phyloP scores from a whole-genome alignment of 2,113 vertebrate genomes.

The Cebus imitator region DNA sequence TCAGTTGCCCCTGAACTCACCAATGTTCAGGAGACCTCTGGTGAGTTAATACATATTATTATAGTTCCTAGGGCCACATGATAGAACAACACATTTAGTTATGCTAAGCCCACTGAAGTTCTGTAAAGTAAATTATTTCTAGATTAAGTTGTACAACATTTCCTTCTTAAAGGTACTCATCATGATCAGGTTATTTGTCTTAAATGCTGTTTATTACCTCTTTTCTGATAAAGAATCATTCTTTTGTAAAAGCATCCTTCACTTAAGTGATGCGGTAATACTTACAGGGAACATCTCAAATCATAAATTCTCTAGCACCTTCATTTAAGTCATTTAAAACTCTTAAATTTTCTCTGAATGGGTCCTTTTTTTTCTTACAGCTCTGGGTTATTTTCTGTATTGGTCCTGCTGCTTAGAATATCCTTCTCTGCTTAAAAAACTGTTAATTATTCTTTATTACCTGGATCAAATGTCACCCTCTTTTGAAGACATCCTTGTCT shows the following conservation, averaged over 20 bases:
- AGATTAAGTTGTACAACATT: background rate
- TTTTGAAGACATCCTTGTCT: background rate
- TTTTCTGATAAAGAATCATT: background rate
- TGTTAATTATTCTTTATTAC: background rate
- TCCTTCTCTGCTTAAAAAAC: background rate
- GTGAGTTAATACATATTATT: background rate
- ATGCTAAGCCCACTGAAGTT: background rate
- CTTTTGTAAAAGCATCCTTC: background rate
- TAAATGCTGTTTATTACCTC: background rate
- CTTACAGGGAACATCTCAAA: background rate
- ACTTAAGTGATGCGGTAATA: background rate
- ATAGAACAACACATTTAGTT: background rate
- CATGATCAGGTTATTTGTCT: background rate
- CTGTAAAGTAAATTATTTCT: background rate
- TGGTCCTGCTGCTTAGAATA: background rate
- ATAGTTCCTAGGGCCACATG: background rate
- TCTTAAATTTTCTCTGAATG: background rate
- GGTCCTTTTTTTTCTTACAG: background rate
- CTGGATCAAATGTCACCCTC: background rate
- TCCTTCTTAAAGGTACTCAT: constrained; percentile 4
- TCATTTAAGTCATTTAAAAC: background rate
- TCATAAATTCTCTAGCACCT: background rate
- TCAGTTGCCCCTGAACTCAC: background rate
- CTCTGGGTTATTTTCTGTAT: background rate
- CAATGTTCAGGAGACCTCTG: background rate